Evolutionary conservation across 1,140 invertebrate species (phyloP).

Genomic region (Dendrolimus kikuchii): DNA sequence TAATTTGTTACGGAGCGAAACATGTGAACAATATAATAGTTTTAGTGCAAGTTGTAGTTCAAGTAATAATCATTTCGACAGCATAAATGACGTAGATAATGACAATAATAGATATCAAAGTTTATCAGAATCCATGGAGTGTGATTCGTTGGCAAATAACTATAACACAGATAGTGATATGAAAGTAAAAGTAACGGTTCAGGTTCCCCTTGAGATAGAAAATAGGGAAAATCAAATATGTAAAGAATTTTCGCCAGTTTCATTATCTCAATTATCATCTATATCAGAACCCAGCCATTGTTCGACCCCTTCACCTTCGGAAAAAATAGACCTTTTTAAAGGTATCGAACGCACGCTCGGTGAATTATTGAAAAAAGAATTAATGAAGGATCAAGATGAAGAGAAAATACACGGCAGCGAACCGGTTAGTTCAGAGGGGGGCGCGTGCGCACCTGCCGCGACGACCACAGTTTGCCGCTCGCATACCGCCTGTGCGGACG

Average conservation of each 20-base stretch:
- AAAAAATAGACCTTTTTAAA: conserved; percentile 70
- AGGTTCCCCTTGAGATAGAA: conserved; percentile 34
- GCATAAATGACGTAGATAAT: conserved; percentile 42
- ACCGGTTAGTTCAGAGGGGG: conserved; percentile 69
- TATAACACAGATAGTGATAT: conserved; percentile 45
- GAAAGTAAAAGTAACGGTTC: conserved; percentile 53
- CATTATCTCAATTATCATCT: conserved; percentile 32
- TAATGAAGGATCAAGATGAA: conserved; percentile 56
- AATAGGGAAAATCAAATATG: conserved; percentile 26
- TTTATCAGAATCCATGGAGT: conserved; percentile 47
- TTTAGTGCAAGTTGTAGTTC: conserved; percentile 49
- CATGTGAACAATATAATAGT: conserved; percentile 59
- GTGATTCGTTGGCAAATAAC: conserved; percentile 49
- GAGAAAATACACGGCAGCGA: conserved; percentile 65
- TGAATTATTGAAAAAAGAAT: conserved; percentile 72
- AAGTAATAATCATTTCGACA: conserved; percentile 44
- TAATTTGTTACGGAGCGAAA: conserved; percentile 62
- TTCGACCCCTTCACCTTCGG: conserved; percentile 24
- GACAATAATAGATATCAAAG: conserved; percentile 32
- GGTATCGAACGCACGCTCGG: conserved; percentile 70
- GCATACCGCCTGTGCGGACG: conserved; percentile 68
- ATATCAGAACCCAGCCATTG: conserved; percentile 41
- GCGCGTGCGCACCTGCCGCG: conserved; percentile 69
- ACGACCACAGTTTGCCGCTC: conserved; percentile 62
- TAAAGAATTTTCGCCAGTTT: conserved; percentile 21